Base-by-base conservation (phyloP, 1,140 invertebrate genomes). In the Eurosta solidaginis region DNA sequence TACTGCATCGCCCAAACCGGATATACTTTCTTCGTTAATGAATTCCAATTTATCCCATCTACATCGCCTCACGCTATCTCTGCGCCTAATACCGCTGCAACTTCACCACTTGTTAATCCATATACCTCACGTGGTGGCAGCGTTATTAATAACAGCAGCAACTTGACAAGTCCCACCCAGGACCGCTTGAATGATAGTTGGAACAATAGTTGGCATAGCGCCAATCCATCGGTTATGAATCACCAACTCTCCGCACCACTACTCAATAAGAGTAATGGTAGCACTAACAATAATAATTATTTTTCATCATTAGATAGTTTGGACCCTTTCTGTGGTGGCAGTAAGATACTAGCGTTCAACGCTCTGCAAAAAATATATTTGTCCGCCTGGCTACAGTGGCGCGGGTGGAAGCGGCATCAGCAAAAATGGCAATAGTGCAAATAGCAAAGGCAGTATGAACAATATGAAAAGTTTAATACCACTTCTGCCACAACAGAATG, bases 161-260 rank as follows among this genome's bases (percentile, higher is more conserved):
- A 74, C 27, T 20, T 36, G n/a, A 40, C 47, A 12, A 76, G 33
- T 40, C 36, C 27, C 5, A 76, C 73, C 29, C 44, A 79, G 36
- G 49, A 45, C 12, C 76, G 33, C 12, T 20, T 33, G 7, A 68
- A 36, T 68, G 63, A 75, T 50, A 74, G 33, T n/a, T 76, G 77
- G 36, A 78, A 77, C 14, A 81, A 80, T 45, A 80, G 29, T 33
- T 86, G 85, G 85, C 85, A 86, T 36, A 85, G 85, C 76, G 78
- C 83, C 6, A 86, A 86, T 84, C 85, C 85, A 0, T 52, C 86
- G 59, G 85, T 86, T 14, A 82, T 86, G 83, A 86, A 86, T 80
- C 82, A 86, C 80, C 83, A 84, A 75, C 75, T 86, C 25, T 77
- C 85, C 29, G 82, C 83, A 0, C 85, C 85, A 4, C 76, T 20